A percentile compares a stretch with the other conserved stretches of the same genome.
Conservation (phyloP, 2,888 invertebrate species). For the Sthenelais limicola region DNA sequence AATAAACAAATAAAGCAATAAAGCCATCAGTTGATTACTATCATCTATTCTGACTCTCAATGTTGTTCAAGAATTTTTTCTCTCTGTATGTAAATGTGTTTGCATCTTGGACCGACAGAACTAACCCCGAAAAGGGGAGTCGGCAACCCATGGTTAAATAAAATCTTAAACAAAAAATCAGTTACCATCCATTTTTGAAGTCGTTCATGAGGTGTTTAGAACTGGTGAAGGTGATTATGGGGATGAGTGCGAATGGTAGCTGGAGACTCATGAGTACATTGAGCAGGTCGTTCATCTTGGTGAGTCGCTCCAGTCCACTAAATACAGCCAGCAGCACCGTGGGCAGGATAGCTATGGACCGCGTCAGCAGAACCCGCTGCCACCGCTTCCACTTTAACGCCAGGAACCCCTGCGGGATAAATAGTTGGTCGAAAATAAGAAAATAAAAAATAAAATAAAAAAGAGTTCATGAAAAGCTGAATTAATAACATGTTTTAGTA, state of each 20-base stretch:
- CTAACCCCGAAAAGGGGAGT: neutral
- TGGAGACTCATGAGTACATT: constrained; percentile 91
- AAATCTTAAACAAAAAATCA: neutral
- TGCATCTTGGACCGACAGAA: no score
- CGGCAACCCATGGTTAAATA: neutral
- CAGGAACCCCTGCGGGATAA: constrained; percentile 65
- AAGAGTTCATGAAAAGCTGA: no score
- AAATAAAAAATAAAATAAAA: no score
- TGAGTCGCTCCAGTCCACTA: constrained; percentile 78
- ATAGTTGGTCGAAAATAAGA: no score
- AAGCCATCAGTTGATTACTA: no score
- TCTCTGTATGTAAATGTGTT: no score
- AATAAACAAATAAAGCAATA: no score
- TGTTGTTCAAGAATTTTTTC: no score
- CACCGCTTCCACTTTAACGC: constrained; percentile 75
- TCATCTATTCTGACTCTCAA: no score
- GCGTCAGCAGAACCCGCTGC: constrained; percentile 88
- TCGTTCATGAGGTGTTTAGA: constrained; percentile 86
- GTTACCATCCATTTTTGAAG: constrained; percentile 78
- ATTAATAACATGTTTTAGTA: no score
- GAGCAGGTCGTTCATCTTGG: constrained; percentile 86
- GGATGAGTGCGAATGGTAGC: constrained; percentile 89
- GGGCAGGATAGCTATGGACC: constrained; percentile 85
- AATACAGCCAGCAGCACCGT: constrained; percentile 72
- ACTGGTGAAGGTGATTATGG: constrained; percentile 89